Base-by-base conservation (phyloP, 2,113 vertebrate species). In the Stegastes partitus region DNA sequence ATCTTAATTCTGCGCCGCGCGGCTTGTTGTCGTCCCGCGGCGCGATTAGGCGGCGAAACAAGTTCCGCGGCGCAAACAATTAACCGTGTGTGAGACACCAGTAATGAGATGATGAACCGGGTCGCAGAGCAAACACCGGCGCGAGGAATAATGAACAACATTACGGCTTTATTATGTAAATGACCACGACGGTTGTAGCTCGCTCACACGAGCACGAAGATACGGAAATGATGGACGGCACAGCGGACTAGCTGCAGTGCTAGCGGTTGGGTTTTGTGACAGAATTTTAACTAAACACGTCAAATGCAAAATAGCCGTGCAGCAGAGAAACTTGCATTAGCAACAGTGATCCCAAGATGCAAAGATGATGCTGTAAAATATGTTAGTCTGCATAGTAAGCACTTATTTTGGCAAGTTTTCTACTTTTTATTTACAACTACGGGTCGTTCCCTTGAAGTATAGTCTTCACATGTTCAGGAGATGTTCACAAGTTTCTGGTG, bases 141-240 rank as follows among this genome's bases (percentile, higher is more conserved):
- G 16, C 55, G 42, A 73, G 39, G 66, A 57, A 59, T 70, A 23
- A 79, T 69, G 44, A 50, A 51, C 83, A 28, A 11, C 25, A 44
- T 56, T 54, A 9, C 14, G 25, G 22, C 31, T 16, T 15, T 28
- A 53, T 63, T 70, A 79, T 74, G 57, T 28, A 84, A 85, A 79
- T 64, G 5, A 57, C 0, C 21, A 56, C 42, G 73, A 63, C 14
- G 39, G n/a, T 57, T 65, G 19, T 16, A 18, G 44, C 28, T 25
- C 50, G 45, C 28, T 74, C 55, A 59, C 45, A 55, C 37, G 7
- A 72, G 18, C 28, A 75, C n/a, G 14, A 69, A 50, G 34, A 18
- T 34, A 1, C 8, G 61, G 23, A 57, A 53, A 1, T 34, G 31
- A 34, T 10, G 8, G 53, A 76, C 15, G 54, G 53, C 50, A 25